Evolutionary conservation across 2,797 vertebrate species (phyloP), one percentile per base, ranked within the genome.

Genomic region (Brotula barbata): DNA sequence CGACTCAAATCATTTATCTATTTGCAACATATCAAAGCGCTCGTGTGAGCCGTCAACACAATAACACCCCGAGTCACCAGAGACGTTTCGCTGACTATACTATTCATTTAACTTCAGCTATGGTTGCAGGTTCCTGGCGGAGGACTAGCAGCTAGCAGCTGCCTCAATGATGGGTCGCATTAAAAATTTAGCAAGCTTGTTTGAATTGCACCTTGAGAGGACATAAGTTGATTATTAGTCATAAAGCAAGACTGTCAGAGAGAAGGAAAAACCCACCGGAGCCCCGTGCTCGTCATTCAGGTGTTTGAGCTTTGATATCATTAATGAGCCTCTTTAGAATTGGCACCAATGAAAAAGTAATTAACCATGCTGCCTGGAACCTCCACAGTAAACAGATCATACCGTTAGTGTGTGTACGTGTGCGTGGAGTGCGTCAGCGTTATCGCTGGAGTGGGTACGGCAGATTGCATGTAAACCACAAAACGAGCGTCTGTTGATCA

Each of bases 231-330:
- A 79, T 88, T 73, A 80, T 83, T 77, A 70, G 49, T 54, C 67
- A 78, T 73, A 62, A 66, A 73, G 71, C 79, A 75, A 73, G 61
- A 81, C 58, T 59, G 66, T 16, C 16, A 39, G 58, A 47, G 61
- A 25, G 60, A 21, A 3, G n/a, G n/a, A 59, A 53, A n/a, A 53
- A 15, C 20, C 31, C 67, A 64, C 49, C 8, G 14, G 75, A 71
- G 74, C 25, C 9, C 22, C 39, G 34, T 16, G 45, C 39, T 65
- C 57, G 73, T 83, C 81, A 82, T 68, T 39, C 37, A 72, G 64
- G 71, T 87, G 80, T 67, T 77, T 73, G 85, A 75, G 73, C 70
- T 64, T 64, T 81, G 52, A 82, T 82, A 73, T 80, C 68, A 72
- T 85, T 80, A 78, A 76, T 73, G 61, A 70, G 74, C 41, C 41